Base-by-base conservation (phyloP, 2,888 invertebrate species). In the Phortica okadai region DNA sequence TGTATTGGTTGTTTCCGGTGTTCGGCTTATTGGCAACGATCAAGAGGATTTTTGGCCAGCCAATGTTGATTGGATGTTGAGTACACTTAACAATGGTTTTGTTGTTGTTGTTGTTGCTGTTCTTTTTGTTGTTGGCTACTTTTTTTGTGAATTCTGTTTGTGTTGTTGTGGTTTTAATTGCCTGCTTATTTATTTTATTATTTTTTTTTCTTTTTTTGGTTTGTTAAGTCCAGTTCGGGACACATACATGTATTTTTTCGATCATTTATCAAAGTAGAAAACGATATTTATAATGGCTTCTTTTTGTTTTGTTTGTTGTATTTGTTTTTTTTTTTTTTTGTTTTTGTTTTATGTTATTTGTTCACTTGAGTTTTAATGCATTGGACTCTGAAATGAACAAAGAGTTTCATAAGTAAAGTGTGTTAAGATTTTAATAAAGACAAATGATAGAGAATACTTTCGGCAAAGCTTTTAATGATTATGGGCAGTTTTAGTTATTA, bases 181-280 rank as follows among this genome's bases (percentile, higher is more conserved):
- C 6, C 59, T 59, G 21, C 33, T 33, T 11, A 59, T 59, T 64
- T 64, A 64, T 33, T 33, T 64, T 64, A 41, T 69, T 69, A 42
- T 70, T 70, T 74, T 62, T 78, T 79, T 78, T 79, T 79, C 79
- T 78, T 81, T 82, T 78, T 79, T 81, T 84, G 87, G 82, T 83
- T 84, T 82, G 83, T 82, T 83, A 81, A 81, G 81, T 83, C 82
- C 83, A 82, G 80, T 84, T 83, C 82, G 83, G 84, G 54, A 54
- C 33, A 33, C 33, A 33, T 33, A 33, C 33, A 50, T 50, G 6
- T 8, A 50, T 14, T 50, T 59, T 59, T 85, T 87, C 86, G 85
- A 84, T 84, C 86, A 79, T 87, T 90, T 89, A 88, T 90, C 87
- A 90, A 90, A 89, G 87, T 90, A 89, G 89, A 88, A 89, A 89